Evolutionary conservation across 2,797 vertebrate species (phyloP), one percentile per base, ranked within the genome.

Genomic region (Simalia tracyae): DNA sequence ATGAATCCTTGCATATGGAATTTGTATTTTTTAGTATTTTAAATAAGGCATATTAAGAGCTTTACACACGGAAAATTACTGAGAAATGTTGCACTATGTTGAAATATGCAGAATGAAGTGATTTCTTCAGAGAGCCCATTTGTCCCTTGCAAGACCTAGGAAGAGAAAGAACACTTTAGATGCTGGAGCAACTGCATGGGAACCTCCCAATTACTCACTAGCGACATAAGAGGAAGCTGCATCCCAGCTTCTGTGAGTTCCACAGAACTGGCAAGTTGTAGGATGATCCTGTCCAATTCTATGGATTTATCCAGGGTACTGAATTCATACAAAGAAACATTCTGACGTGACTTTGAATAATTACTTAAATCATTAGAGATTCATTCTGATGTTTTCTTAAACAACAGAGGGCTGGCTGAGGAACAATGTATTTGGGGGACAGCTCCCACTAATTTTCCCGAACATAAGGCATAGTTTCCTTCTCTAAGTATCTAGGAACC

Each of bases 61-160:
- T 92, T 97, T 97, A 97, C 95, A 98, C 97, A 97, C 97, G 95
- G 96, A 96, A 95, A 91, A 94, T 95, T 95, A 96, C 97, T 96
- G 94, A 36, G 96, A 95, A 95, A 95, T 59, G 93, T 95, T 87
- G 95, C 96, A 93, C 2, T 68, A 93, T 96, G 88, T 90, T 94
- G 94, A 97, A 92, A 95, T 96, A 94, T 96, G 97, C 96, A 97
- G 95, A 95, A 96, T 94, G 95, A 95, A 91, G 90, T 93, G 86
- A 59, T 96, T 97, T 96, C 94, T 95, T 97, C 94, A 94, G 96
- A 94, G 84, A 96, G 94, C 84, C 89, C 97, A 96, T 97, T 98
- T 97, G 97, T 97, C 97, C 97, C 97, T 97, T 96, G 95, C 72
- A 92, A 91, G 92, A 96, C 97, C 97, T 98, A 26, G 93, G 64